These are phyloP conservation scores for Peromyscus maniculatus DNA, from an alignment of 2,113 vertebrate species.

Conservation along the genomic window DNA sequence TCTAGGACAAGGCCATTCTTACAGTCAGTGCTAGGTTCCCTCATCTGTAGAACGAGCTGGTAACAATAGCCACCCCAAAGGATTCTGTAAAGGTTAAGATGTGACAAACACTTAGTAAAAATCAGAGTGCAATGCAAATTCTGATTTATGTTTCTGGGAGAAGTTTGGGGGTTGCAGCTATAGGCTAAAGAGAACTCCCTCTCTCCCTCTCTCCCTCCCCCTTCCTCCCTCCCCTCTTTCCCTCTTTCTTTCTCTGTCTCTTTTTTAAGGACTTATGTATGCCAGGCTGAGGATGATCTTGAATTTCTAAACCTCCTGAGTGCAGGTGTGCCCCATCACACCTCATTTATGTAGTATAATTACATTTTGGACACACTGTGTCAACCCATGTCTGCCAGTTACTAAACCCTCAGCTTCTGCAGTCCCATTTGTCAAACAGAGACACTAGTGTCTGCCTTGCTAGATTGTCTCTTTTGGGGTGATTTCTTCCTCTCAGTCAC, in stretches of 20 bases:
- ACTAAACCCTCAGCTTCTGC: neutral
- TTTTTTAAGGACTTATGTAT: neutral
- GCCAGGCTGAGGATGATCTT: neutral
- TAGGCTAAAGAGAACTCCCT: neutral
- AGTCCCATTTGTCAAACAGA: neutral
- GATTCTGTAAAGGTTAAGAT: neutral
- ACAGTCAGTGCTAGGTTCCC: conserved; percentile 1
- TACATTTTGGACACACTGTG: neutral
- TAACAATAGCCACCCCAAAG: neutral
- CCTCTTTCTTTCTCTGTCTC: too few relatives aligned
- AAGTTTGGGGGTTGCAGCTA: neutral
- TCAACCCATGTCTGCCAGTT: neutral
- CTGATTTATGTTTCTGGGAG: conserved; percentile 37
- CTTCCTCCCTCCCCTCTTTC: neutral
- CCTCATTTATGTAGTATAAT: neutral
- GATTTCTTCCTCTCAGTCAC: conserved; percentile 7
- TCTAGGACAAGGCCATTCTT: conserved; percentile 27
- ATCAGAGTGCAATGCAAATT: neutral
- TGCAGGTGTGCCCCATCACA: neutral
- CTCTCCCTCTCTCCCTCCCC: too few relatives aligned
- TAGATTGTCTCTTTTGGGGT: neutral
- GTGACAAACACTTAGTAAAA: conserved; percentile 21
- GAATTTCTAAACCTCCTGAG: neutral
- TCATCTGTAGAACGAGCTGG: conserved; percentile 28
- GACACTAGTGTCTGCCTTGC: neutral